Conservation (phyloP, 2,113 vertebrate species). For the Heterochromis multidens region DNA sequence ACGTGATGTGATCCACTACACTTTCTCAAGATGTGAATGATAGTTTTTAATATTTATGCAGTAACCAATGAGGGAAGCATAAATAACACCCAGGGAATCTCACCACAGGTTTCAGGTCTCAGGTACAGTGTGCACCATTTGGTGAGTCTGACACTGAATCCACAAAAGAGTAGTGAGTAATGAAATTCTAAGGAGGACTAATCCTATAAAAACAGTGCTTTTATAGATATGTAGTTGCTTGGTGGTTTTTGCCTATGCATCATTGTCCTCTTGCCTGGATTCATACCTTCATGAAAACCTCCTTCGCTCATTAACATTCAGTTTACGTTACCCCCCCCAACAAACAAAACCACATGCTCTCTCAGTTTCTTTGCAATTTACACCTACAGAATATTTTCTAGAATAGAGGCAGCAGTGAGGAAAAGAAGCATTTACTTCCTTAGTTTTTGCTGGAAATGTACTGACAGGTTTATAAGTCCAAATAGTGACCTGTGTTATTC, state of each 20-base stretch:
- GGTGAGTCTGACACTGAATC: neutral
- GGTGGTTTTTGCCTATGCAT: neutral
- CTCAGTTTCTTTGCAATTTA: neutral
- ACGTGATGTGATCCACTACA: neutral
- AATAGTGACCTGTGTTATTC: too few relatives aligned
- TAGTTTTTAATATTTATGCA: neutral
- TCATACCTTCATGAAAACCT: neutral
- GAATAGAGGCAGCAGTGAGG: neutral
- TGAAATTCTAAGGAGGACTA: neutral
- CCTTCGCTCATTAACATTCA: constrained; percentile 5
- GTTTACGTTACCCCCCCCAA: neutral
- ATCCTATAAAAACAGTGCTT: neutral
- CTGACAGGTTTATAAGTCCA: neutral
- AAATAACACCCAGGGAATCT: neutral
- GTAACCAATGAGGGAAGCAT: neutral
- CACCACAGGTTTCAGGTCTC: neutral
- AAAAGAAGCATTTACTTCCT: too few relatives aligned
- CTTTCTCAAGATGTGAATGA: neutral
- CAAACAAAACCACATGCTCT: neutral
- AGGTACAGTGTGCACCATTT: neutral
- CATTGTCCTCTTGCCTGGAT: neutral
- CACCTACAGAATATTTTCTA: neutral
- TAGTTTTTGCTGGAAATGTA: neutral
- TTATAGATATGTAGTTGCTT: neutral
- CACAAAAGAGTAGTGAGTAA: neutral